These are phyloP conservation scores for Albula goreensis DNA, from an alignment of 2,113 vertebrate genomes.

Conservation along the genomic window DNA sequence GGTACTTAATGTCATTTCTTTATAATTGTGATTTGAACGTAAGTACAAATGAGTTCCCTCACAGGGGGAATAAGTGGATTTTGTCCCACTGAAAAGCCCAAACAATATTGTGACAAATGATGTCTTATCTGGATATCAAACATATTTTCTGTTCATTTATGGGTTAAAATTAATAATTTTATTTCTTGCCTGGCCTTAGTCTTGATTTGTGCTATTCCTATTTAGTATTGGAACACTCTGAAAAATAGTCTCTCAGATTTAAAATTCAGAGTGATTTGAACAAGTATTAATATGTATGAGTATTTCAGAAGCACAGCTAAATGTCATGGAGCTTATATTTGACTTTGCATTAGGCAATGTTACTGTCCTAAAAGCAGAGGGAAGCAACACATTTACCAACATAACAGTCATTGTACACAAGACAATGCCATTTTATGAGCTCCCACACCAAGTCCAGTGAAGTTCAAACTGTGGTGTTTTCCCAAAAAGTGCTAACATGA, in stretches of 20 bases:
- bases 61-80: not conserved
- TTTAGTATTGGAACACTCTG: not conserved
- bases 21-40: no score
- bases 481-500: no score
- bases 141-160: not conserved
- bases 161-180: no score
- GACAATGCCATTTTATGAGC: no score
- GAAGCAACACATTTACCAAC: not conserved
- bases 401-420: no score
- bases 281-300: conserved; percentile 8
- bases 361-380: not conserved
- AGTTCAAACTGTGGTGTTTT: no score
- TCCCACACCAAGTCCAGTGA: no score
- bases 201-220: not conserved
- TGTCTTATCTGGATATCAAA: not conserved
- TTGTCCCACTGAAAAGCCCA: not conserved
- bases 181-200: no score
- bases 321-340: conserved; percentile 11
- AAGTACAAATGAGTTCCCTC: no score
- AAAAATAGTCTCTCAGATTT: not conserved
- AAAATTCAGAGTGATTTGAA: not conserved
- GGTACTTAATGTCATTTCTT: no score
- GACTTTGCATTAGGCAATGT: not conserved
- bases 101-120: not conserved
- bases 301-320: conserved; percentile 4